These are phyloP conservation scores for Phoxinus phoxinus DNA, from an alignment of 2,113 vertebrate species.

Conservation along the genomic window DNA sequence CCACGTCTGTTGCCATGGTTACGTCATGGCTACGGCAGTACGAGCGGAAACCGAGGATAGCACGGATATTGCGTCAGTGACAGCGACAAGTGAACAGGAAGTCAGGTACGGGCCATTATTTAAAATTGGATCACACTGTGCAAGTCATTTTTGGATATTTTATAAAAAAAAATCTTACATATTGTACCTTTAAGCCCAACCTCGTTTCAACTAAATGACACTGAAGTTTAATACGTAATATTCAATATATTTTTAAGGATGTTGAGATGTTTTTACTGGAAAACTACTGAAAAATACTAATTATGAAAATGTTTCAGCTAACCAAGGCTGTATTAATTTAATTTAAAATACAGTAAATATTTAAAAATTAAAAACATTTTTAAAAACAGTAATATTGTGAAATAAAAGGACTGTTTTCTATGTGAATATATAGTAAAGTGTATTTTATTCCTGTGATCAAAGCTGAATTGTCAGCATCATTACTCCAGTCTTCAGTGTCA, in stretches of 20 bases:
- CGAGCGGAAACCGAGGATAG: too few relatives aligned
- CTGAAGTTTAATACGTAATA: background rate
- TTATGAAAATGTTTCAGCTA: too few relatives aligned
- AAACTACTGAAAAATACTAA: too few relatives aligned
- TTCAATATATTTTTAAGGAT: background rate
- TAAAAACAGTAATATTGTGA: background rate
- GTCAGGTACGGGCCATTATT: too few relatives aligned
- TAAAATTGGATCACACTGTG: too few relatives aligned
- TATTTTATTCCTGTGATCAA: background rate
- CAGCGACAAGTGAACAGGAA: too few relatives aligned
- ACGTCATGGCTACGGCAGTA: too few relatives aligned
- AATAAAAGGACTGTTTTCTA: background rate
- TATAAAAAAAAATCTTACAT: too few relatives aligned
- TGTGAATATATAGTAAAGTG: background rate
- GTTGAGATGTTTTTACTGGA: background rate
- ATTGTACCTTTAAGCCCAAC: background rate
- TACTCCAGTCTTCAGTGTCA: background rate
- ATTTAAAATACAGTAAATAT: background rate
- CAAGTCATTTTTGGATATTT: too few relatives aligned
- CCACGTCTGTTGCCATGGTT: too few relatives aligned
- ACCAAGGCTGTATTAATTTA: background rate
- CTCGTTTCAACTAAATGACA: background rate
- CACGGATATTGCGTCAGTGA: too few relatives aligned
- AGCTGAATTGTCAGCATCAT: background rate
- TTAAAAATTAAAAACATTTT: too few relatives aligned